Base-by-base conservation (phyloP, 1,140 invertebrate species). In the Brachionus angularis region DNA sequence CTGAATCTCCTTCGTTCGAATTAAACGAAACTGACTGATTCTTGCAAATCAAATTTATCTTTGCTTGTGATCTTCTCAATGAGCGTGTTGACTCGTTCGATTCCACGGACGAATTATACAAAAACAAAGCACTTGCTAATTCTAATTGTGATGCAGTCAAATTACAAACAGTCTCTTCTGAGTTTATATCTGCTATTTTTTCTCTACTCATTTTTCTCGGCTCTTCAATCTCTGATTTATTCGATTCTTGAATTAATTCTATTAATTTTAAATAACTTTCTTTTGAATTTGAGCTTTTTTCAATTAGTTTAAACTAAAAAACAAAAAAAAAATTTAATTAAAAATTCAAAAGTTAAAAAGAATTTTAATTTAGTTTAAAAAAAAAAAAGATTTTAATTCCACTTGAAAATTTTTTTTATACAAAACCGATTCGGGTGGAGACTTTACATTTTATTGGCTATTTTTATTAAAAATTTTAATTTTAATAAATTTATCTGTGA, bases 61-160 rank as follows among this genome's bases (percentile, higher is more conserved):
- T 58, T n/a, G 53, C 53, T 23, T 58, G 53, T 14, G 53, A 58
- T 16, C 53, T 25, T 39, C 39, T 58, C 53, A 58, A 39, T 39
- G 53, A 58, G 5, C 36, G 34, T 16, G 14, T 23, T 18, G 31
- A 55, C 10, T 55, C 52, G 7, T n/a, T 58, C 3, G 33, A 39
- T 18, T 58, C 53, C 2, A 14, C 18, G 0, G 36, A 16, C 18
- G 53, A 58, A 23, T 42, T 39, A 34, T 58, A 58, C 53, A 58
- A 58, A 14, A 39, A 58, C 2, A 58, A 36, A n/a, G 21, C 21
- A 36, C 53, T 58, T 16, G 29, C 5, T 33, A 34, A 25, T 7
- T 52, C 25, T 3, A n/a, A 3, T 1, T 27, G 10, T 4, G 21
- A 5, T 29, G 23, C 7, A 12, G 23, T 16, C n/a, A 33, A 5